Conservation (phyloP, 2,113 vertebrate species). For the Siniperca knerii region DNA sequence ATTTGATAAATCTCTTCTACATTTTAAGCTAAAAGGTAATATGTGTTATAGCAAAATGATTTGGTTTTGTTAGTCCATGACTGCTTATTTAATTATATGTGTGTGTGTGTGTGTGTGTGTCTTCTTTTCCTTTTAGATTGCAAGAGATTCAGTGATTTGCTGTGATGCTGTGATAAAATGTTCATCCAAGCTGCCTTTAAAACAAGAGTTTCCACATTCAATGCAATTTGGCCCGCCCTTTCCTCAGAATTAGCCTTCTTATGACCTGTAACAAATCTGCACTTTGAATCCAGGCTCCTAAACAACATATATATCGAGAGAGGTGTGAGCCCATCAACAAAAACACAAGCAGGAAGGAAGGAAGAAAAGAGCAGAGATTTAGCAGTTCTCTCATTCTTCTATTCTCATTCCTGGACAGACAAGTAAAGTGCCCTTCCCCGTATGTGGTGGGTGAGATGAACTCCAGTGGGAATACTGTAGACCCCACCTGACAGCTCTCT, state of each 20-base stretch:
- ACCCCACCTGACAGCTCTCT: constrained; percentile 83
- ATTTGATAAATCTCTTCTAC: neutral
- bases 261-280: constrained; percentile 37
- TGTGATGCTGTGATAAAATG: constrained; percentile 25
- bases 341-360: constrained; percentile 15
- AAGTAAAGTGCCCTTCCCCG: constrained; percentile 61
- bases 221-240: neutral
- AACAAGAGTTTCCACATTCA: constrained; percentile 27
- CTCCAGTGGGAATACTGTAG: constrained; percentile 82
- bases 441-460: constrained; percentile 82
- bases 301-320: neutral
- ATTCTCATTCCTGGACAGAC: constrained; percentile 64
- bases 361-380: constrained; percentile 44
- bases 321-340: constrained; percentile 12
- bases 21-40: neutral
- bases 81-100: neutral
- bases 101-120: constrained; percentile 13
- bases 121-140: constrained; percentile 39
- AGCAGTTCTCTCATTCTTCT: constrained; percentile 45
- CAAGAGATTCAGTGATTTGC: constrained; percentile 4
- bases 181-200: constrained; percentile 28
- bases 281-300: constrained; percentile 5
- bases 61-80: constrained; percentile 15
- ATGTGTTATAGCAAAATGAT: neutral
- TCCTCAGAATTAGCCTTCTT: constrained; percentile 17